These are phyloP conservation scores for Epinotia brunnichana DNA, from an alignment of 2,888 invertebrate species.

Conservation along the genomic window DNA sequence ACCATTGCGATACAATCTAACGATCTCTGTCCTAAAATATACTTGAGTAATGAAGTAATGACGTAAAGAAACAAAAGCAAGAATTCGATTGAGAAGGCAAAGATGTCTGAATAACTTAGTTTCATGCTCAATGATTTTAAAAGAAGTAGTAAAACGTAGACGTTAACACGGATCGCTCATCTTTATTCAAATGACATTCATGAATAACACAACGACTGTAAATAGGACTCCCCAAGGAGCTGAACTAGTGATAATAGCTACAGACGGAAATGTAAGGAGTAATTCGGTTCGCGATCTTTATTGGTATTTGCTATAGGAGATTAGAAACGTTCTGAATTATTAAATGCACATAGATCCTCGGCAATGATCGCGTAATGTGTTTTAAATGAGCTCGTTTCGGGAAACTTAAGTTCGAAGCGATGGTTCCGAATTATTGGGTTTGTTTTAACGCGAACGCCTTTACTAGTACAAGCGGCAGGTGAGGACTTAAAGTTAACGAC, in stretches of 20 bases:
- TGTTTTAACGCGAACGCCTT: slow-evolving; percentile 13
- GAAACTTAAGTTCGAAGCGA: slow-evolving; percentile 25
- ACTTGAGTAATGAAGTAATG: slow-evolving; percentile 30
- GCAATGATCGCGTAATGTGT: slow-evolving; percentile 41
- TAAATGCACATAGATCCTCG: slow-evolving; percentile 57
- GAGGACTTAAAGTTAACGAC: background rate
- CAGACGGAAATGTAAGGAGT: slow-evolving; percentile 51
- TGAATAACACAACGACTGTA: slow-evolving; percentile 76
- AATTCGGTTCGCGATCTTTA: slow-evolving; percentile 74
- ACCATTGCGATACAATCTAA: slow-evolving; percentile 9
- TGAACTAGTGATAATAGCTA: slow-evolving; percentile 72
- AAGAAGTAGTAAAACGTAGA: slow-evolving; percentile 60
- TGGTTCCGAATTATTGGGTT: slow-evolving; percentile 22
- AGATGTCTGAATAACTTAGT: slow-evolving; percentile 48
- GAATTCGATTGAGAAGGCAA: slow-evolving; percentile 8
- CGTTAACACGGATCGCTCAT: slow-evolving; percentile 64
- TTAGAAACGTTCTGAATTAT: slow-evolving; percentile 66
- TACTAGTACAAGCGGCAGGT: background rate
- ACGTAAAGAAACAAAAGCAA: slow-evolving; percentile 21
- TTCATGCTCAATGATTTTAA: slow-evolving; percentile 57
- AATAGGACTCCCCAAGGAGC: slow-evolving; percentile 68
- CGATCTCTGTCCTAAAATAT: background rate
- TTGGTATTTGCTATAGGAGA: slow-evolving; percentile 63
- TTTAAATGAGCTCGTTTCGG: slow-evolving; percentile 39
- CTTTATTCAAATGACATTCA: slow-evolving; percentile 77